phyloP scores from a whole-genome alignment of 2,888 invertebrate species.

The Sesamia inferens region DNA sequence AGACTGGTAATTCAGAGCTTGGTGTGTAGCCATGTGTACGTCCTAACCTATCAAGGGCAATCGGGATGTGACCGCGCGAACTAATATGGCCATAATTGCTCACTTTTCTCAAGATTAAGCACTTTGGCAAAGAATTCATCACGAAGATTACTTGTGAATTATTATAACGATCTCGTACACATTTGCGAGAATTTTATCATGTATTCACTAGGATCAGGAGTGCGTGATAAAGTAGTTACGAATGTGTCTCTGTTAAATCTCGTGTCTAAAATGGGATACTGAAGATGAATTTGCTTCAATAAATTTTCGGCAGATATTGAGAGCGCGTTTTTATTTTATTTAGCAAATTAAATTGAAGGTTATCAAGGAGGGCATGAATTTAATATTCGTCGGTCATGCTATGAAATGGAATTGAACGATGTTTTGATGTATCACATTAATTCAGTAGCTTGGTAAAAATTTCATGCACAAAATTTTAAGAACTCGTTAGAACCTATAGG shows the following conservation, averaged over 20 bases:
- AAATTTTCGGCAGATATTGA: constrained; percentile 35
- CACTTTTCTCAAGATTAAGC: constrained; percentile 59
- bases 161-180: constrained; percentile 53
- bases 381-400: constrained; percentile 25
- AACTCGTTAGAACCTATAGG: too few species aligned
- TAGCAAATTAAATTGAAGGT: constrained; percentile 43
- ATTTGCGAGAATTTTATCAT: constrained; percentile 42
- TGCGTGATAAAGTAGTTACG: too few species aligned
- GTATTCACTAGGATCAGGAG: too few species aligned
- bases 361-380: constrained; percentile 44
- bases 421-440: constrained; percentile 29
- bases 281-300: constrained; percentile 37
- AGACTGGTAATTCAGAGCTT: too few species aligned
- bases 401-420: constrained; percentile 26
- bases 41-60: constrained; percentile 37
- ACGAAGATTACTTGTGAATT: constrained; percentile 54
- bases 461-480: not conserved
- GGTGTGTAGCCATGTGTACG: too few species aligned
- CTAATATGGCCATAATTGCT: constrained; percentile 62
- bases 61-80: constrained; percentile 27
- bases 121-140: constrained; percentile 41
- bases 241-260: constrained; percentile 29
- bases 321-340: constrained; percentile 37
- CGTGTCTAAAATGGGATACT: constrained; percentile 32
- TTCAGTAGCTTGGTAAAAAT: constrained; percentile 13